These are phyloP conservation scores for Ceratina calcarata DNA, from an alignment of 1,140 invertebrate genomes.

Conservation along the genomic window DNA sequence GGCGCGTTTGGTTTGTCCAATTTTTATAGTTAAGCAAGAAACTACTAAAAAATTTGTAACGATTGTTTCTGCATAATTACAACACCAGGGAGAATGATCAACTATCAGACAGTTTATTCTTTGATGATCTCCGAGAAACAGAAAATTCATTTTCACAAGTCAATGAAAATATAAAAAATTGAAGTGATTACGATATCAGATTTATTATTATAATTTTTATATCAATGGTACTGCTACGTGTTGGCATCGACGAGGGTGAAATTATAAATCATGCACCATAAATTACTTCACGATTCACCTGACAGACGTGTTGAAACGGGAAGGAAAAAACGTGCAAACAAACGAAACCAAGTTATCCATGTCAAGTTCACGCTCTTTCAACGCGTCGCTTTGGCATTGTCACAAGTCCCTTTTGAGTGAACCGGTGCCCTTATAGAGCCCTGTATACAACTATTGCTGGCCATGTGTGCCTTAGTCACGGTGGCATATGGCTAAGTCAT, in stretches of 20 bases:
- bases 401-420: conserved; percentile 23
- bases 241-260: too few species aligned
- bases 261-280: not conserved
- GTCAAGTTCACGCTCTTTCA: conserved; percentile 60
- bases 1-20: conserved; percentile 62
- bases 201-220: too few species aligned
- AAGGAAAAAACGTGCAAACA: not conserved
- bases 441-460: conserved; percentile 64
- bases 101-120: too few species aligned
- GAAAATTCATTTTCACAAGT: too few species aligned
- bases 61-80: too few species aligned
- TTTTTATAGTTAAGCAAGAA: conserved; percentile 52
- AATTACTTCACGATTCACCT: not conserved
- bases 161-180: too few species aligned
- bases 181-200: too few species aligned
- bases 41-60: conserved; percentile 48
- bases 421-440: conserved; percentile 48
- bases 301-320: not conserved
- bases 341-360: conserved; percentile 1
- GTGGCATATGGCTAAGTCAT: conserved; percentile 79
- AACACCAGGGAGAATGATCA: too few species aligned
- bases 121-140: too few species aligned
- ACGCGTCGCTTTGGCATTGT: not conserved
- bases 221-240: too few species aligned
- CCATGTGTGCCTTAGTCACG: conserved; percentile 80